phyloP scores from a whole-genome alignment of 2,797 vertebrate genomes.

The Hemitrygon akajei region DNA sequence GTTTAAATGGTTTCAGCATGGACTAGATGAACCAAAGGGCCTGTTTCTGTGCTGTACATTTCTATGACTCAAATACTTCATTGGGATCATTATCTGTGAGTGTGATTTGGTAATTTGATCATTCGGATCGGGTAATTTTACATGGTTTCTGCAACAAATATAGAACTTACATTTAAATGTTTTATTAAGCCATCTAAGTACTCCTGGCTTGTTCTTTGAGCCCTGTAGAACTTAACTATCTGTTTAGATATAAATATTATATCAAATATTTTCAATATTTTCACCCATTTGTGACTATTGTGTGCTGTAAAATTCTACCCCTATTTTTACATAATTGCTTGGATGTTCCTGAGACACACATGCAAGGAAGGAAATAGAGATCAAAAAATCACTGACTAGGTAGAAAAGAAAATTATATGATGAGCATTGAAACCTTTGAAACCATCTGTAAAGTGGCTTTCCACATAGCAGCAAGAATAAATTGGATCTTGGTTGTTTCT shows the following conservation, averaged over 20 bases:
- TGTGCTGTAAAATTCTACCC: not conserved
- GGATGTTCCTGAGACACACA: not conserved
- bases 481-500: slow-evolving; percentile 5
- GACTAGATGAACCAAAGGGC: too few species aligned
- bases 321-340: not conserved
- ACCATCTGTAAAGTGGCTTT: not conserved
- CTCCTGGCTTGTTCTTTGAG: not conserved
- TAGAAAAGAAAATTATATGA: slow-evolving; percentile 1
- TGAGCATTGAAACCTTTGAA: slow-evolving; percentile 2
- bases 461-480: slow-evolving; percentile 1
- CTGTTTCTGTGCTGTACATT: too few species aligned
- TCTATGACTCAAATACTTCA: not conserved
- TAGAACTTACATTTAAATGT: not conserved
- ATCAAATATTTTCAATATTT: not conserved
- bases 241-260: not conserved
- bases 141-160: not conserved
- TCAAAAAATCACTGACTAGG: not conserved
- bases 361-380: not conserved
- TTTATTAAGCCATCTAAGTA: not conserved
- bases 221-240: not conserved
- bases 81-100: not conserved
- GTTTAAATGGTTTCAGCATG: too few species aligned
- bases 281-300: not conserved
- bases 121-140: not conserved
- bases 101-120: not conserved